Evolutionary conservation across 2,888 invertebrate species (phyloP).

Genomic region (Leptinotarsa juncta): DNA sequence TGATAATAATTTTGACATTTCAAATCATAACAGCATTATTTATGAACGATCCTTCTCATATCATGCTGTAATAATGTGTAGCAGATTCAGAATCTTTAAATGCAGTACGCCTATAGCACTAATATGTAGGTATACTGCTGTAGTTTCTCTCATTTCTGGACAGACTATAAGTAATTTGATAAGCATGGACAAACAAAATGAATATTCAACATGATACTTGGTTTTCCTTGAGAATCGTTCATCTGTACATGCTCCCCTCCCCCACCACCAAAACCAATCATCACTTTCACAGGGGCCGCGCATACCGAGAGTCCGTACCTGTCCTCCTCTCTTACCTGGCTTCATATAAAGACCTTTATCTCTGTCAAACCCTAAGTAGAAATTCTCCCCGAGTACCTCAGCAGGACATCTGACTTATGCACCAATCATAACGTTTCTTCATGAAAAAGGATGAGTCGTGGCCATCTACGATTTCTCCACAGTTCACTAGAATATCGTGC

Average conservation of each 20-base stretch:
- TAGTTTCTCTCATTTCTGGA: too few species aligned
- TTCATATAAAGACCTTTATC: conserved; percentile 54
- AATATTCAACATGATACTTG: too few species aligned
- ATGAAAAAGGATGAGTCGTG: conserved; percentile 42
- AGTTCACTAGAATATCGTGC: conserved; percentile 47
- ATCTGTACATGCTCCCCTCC: not conserved
- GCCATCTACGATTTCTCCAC: conserved; percentile 46
- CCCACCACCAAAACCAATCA: not conserved
- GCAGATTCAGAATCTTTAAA: too few species aligned
- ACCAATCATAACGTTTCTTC: conserved; percentile 54
- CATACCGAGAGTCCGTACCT: conserved; percentile 37
- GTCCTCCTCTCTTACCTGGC: conserved; percentile 45
- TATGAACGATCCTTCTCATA: too few species aligned
- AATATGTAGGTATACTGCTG: too few species aligned
- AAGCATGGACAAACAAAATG: too few species aligned
- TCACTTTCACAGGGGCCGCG: conserved; percentile 1
- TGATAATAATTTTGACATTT: too few species aligned
- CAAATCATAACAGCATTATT: too few species aligned
- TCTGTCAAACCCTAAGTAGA: conserved; percentile 54
- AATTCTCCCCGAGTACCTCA: conserved; percentile 51
- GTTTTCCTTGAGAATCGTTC: not conserved
- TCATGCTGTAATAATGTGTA: too few species aligned
- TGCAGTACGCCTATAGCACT: too few species aligned
- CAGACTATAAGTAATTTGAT: too few species aligned
- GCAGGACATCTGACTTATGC: conserved; percentile 53